Evolutionary conservation across 2,888 invertebrate genomes (phyloP).

Genomic region (Drosophila nr. perissopoda): DNA sequence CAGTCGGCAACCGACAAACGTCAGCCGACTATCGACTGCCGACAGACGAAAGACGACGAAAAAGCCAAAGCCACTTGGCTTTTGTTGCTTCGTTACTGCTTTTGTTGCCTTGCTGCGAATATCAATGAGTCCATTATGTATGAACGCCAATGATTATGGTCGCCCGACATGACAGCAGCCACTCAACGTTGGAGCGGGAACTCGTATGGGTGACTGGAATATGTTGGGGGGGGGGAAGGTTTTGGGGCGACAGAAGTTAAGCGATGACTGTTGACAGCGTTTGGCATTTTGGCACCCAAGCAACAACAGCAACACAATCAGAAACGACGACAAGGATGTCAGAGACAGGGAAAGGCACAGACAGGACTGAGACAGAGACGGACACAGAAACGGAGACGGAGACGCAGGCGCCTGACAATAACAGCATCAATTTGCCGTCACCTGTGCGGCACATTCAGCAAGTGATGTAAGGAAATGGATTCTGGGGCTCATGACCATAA

Average conservation of each 20-base stretch:
- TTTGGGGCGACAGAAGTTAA: slow-evolving; percentile 30
- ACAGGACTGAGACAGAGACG: slow-evolving; percentile 7
- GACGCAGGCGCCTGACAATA: slow-evolving; percentile 60
- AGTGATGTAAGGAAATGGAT: slow-evolving; percentile 40
- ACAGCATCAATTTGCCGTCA: slow-evolving; percentile 78
- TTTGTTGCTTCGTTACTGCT: slow-evolving; percentile 48
- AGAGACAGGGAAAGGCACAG: slow-evolving; percentile 8
- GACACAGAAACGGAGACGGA: background rate
- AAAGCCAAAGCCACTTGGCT: slow-evolving; percentile 51
- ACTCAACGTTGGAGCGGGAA: slow-evolving; percentile 25
- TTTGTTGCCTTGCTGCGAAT: slow-evolving; percentile 66
- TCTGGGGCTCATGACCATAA: slow-evolving; percentile 57
- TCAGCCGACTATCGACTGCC: background rate
- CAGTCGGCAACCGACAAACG: background rate
- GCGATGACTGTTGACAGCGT: slow-evolving; percentile 62
- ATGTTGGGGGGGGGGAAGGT: background rate
- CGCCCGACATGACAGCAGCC: slow-evolving; percentile 74
- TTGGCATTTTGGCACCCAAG: slow-evolving; percentile 68
- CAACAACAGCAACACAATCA: slow-evolving; percentile 15
- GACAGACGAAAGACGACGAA: background rate
- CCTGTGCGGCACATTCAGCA: slow-evolving; percentile 70
- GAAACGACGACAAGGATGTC: slow-evolving; percentile 11
- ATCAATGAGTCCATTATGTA: slow-evolving; percentile 75
- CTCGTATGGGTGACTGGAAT: background rate
- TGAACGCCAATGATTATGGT: slow-evolving; percentile 80